Evolutionary conservation across 2,113 vertebrate species (phyloP), one percentile per base, ranked within the genome.

Genomic region (Sisor rabdophorus): DNA sequence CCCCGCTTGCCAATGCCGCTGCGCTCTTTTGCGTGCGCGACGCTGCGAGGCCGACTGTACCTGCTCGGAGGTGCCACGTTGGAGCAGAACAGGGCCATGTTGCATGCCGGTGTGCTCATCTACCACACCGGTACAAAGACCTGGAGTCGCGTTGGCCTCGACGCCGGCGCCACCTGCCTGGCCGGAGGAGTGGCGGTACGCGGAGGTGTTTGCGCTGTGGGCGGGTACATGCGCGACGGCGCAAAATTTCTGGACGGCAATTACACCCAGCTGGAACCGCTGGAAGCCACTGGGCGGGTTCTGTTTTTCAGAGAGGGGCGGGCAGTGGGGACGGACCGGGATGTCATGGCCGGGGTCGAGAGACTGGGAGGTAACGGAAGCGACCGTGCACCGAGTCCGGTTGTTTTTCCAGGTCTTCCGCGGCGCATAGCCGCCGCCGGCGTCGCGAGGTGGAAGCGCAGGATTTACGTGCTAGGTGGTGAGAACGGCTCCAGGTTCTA

Each of bases 391-490:
- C 91, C 90, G 0, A 92, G 91, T 71, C 92, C 91, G 0, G 90
- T 93, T 9, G 86, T 91, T 11, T 92, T 93, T 48, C 93, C 93
- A 0, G 92, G 92, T 4, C 82, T 94, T 28, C 92, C 91, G 0
- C 88, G 92, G 26, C 86, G 91, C 65, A 91, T 94, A 1, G 90
- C 90, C 0, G 91, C 90, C 0, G 91, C 91, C 1, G 91, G 92
- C 0, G 92, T 93, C 3, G 92, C 93, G 10, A 83, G 89, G 69
- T 94, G 93, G 93, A 92, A 91, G 78, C 86, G 91, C 61, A 85
- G 91, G 84, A 92, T 94, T 73, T 93, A 94, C 7, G 92, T 94
- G 3, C 50, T 94, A 75, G 93, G 92, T 0, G 92, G 93, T 2
- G 92, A 93, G 32, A 93, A 93, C 1, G 91, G 92, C 44, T 88